These are phyloP conservation scores for Parnassius orleans DNA, from an alignment of 2,888 invertebrate genomes.

Conservation along the genomic window DNA sequence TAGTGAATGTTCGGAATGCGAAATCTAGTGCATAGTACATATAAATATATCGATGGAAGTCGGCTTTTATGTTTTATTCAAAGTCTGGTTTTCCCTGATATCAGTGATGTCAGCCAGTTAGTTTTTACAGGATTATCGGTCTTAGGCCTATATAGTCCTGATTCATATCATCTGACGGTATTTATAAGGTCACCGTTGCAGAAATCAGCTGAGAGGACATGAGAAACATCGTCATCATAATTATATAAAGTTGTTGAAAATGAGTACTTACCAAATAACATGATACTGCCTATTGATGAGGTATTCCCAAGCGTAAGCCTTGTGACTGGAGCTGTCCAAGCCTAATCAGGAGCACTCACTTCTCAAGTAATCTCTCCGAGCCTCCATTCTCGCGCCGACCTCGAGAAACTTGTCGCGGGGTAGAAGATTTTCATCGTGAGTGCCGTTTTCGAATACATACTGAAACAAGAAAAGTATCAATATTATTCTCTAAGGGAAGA, in stretches of 20 bases:
- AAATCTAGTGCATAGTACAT: too few species aligned
- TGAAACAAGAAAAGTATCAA: slow-evolving; percentile 54
- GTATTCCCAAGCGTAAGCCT: slow-evolving; percentile 92
- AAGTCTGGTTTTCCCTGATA: too few species aligned
- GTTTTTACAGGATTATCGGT: too few species aligned
- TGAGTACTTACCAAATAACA: slow-evolving; percentile 84
- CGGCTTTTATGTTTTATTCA: too few species aligned
- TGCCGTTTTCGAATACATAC: slow-evolving; percentile 73
- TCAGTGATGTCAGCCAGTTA: too few species aligned
- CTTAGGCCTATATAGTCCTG: too few species aligned
- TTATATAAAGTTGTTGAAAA: background rate
- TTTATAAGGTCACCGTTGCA: background rate
- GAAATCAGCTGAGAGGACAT: background rate
- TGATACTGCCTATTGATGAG: slow-evolving; percentile 89
- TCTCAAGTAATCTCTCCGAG: slow-evolving; percentile 79
- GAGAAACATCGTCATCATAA: background rate
- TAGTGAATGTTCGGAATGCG: too few species aligned
- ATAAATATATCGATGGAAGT: too few species aligned
- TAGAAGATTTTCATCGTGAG: slow-evolving; percentile 60
- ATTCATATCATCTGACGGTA: too few species aligned
- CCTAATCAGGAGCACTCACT: slow-evolving; percentile 82
- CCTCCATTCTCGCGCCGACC: slow-evolving; percentile 81
- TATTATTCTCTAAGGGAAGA: too few species aligned
- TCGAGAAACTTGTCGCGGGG: slow-evolving; percentile 78
- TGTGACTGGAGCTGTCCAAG: slow-evolving; percentile 82